Evolutionary conservation across 2,113 vertebrate species (phyloP), one percentile per base, ranked within the genome.

Genomic region (Mormyrus lacerda): DNA sequence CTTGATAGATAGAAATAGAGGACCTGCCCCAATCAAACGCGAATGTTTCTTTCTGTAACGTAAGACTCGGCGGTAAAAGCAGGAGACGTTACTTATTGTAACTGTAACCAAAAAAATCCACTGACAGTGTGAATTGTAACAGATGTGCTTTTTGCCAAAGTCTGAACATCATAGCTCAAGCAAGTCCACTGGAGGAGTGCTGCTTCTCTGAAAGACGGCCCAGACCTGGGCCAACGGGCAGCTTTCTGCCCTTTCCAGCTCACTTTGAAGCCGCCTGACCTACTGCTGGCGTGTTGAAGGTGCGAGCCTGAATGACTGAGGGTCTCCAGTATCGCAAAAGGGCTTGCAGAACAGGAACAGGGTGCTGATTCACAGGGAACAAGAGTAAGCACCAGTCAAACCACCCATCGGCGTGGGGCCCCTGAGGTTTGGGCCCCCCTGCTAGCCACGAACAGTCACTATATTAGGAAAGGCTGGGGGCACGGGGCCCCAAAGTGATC

Each of bases 1-100:
- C 88, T 98, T 99, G 88, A 98, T 97, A 15, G 45, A 24, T 21
- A 21, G 4, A 85, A 91, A 45, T n/a, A 17, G 27, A 31, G 85
- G 31, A 42, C 82, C 85, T 61, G 44, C 50, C 42, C 50, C 79
- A 88, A 58, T 15, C 76, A 21, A 42, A 58, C 15, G 44, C 24
- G 27, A 44, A 42, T 45, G 24, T 89, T 83, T 45, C 79, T 83
- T 89, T 17, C 53, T 82, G 21, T 13, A 15, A 79, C 9, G 69
- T 50, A 31, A 69, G n/a, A 69, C 61, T 31, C 35, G 4, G 39
- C 1, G 35, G 73, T 76, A 9, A 39, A 76, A 31, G 7, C 1
- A 9, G 9, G 19, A 87, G 87, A 65, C 24, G 35, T 15, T 45
- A n/a, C 85, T 79, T 55, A 84, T 53, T 58, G 24, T 89, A 27